A percentile compares a stretch with the other conserved stretches of the same genome.
Conservation (phyloP, 2,113 vertebrate species). For the Sinocyclocheilus rhinocerous region DNA sequence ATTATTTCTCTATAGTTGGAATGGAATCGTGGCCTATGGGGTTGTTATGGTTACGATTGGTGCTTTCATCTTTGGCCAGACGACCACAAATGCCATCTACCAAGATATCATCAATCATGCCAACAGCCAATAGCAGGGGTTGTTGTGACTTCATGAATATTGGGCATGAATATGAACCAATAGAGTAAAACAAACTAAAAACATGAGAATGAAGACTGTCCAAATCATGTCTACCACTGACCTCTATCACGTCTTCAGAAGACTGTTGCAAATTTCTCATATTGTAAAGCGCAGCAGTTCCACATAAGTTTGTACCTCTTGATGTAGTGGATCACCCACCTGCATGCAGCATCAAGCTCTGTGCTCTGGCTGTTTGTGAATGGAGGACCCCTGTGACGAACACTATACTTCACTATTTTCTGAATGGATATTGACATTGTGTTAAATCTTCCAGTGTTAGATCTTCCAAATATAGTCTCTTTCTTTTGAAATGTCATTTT, state of each 20-base stretch:
- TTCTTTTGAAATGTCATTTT: background rate
- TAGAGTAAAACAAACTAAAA: background rate
- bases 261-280: background rate
- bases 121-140: background rate
- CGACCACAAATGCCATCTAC: conserved; percentile 82
- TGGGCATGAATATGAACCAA: background rate
- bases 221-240: conserved; percentile 1
- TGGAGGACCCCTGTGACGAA: background rate
- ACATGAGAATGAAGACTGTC: background rate
- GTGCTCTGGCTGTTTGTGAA: conserved; percentile 2
- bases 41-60: conserved; percentile 83
- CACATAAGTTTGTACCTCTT: background rate
- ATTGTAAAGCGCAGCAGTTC: background rate
- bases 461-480: conserved; percentile 22
- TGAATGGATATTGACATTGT: background rate
- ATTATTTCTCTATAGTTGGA: conserved; percentile 82
- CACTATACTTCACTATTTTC: background rate
- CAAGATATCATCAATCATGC: conserved; percentile 53
- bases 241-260: background rate
- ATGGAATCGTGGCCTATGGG: conserved; percentile 81
- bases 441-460: background rate
- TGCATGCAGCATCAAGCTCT: background rate
- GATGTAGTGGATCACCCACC: conserved; percentile 27
- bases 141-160: background rate
- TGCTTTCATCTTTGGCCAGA: conserved; percentile 88